Evolutionary conservation across 2,797 vertebrate genomes (phyloP).

Genomic region (Hoplostethus mediterraneus): DNA sequence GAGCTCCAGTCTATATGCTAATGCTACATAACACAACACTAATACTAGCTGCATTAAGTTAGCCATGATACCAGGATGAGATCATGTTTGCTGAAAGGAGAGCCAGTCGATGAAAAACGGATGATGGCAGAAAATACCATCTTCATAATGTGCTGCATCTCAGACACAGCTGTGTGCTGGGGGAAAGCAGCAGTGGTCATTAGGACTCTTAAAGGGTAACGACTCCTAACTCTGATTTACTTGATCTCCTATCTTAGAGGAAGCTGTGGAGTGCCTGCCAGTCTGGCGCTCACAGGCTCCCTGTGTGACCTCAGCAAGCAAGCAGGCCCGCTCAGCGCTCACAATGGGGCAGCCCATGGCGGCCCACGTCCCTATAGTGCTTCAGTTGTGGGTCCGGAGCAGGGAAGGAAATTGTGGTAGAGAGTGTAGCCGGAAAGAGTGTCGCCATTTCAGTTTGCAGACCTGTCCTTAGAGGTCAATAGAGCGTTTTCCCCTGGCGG

Average conservation of each 20-base stretch:
- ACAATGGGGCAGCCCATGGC: constrained; percentile 82
- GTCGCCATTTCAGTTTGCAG: constrained; percentile 72
- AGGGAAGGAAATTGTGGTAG: constrained; percentile 86
- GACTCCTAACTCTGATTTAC: constrained; percentile 86
- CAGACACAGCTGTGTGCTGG: constrained; percentile 67
- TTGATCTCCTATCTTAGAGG: constrained; percentile 88
- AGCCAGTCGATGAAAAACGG: constrained; percentile 79
- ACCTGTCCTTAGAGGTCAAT: constrained; percentile 79
- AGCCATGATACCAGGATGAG: constrained; percentile 75
- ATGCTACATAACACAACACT: constrained; percentile 78
- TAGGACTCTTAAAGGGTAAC: constrained; percentile 82
- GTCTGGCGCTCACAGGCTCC: constrained; percentile 85
- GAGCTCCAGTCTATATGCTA: constrained; percentile 75
- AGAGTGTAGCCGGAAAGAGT: constrained; percentile 71
- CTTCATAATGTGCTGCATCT: constrained; percentile 70
- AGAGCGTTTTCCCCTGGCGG: constrained; percentile 54
- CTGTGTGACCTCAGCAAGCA: constrained; percentile 82
- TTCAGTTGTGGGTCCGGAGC: constrained; percentile 71
- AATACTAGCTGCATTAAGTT: constrained; percentile 75
- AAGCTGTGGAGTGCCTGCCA: constrained; percentile 87
- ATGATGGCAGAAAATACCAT: constrained; percentile 75
- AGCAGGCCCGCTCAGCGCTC: constrained; percentile 59
- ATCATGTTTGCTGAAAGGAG: constrained; percentile 79
- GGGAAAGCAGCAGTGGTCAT: constrained; percentile 72
- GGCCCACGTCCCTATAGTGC: constrained; percentile 70